Evolutionary conservation across 2,113 vertebrate genomes (phyloP), one percentile per base, ranked within the genome.

Genomic region (Albula goreensis): DNA sequence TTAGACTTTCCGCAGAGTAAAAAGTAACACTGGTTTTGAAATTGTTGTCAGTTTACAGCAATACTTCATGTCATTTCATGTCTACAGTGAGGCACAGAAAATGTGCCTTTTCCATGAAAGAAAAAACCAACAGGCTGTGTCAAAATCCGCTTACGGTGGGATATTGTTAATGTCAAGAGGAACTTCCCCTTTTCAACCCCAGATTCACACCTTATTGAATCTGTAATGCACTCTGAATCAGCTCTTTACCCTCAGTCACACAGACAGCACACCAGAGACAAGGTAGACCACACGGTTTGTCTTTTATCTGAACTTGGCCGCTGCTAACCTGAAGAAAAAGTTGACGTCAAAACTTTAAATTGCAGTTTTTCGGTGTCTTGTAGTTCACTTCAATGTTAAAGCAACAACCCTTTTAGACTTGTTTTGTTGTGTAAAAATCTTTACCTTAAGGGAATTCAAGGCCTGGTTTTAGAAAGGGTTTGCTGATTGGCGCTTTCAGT

Each of bases 171-270:
- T 78, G n/a, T 48, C 77, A 11, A 9, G 77, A 17, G 5, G 10
- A 5, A 77, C 22, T 77, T 77, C 70, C 8, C 70, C 25, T 78
- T 31, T 19, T 78, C 5, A 31, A 6, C 22, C 70, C 22, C 70
- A 77, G 17, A 77, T 6, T 79, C 78, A 79, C 31, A 10, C 78
- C 31, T 79, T 48, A 79, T 79, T 79, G 48, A 41, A 79, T 79
- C 78, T 48, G 31, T 79, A 79, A 79, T 79, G 78, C 31, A 79
- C 10, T 79, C 78, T 49, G 77, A 78, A 31, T 78, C 41, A 78
- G 5, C 9, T 25, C 41, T 31, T 31, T 78, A n/a, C 10, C 78
- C 49, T 0, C 22, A 19, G 53, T 56, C 53, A 56, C 53, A 70
- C 60, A 13, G 11, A 11, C 63, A 7, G 63, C 4, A n/a, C 17